Base-by-base conservation (phyloP, 1,140 invertebrate species). In the Magallana angulata region DNA sequence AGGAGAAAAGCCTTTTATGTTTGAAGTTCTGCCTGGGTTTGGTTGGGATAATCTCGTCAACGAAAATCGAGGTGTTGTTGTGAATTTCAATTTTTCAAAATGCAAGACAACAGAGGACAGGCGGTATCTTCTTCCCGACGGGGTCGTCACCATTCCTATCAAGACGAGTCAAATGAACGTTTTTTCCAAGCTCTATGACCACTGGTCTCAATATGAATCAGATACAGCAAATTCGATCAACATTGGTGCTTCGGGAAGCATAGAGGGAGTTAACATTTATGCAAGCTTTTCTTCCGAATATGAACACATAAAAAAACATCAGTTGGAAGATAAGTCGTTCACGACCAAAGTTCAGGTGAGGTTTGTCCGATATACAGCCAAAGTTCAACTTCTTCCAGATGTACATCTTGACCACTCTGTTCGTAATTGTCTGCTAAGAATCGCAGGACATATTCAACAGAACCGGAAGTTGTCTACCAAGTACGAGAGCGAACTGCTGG, bases 1-100 rank as follows among this genome's bases (percentile, higher is more conserved):
- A 7, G 64, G 16, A 68, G 64, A 18, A 16, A 18, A 3, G 8
- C 64, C 64, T n/a, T 18, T 68, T 18, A 57, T 12, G 24, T 87
- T 85, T 59, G 92, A 91, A 64, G 91, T 89, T 57, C 59, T 93
- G 36, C 92, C 92, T 0, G 91, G 91, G 9, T 68, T 64, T n/a
- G 92, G 92, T 48, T 93, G 91, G 91, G 92, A 93, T 84, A 93
- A 93, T 59, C 81, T 93, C 6, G 84, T 83, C 5, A 93, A 93
- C 71, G 88, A 90, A 81, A 90, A 92, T 7, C 89, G 89, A 60
- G 91, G 91, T 8, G 16, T 83, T 24, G 88, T 92, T 9, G 24
- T 90, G 0, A 76, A 71, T 6, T 60, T 84, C 14, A 92, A 87
- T 57, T 93, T 90, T 64, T 71, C 85, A 11, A 30, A 88, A 24